These are phyloP conservation scores for Capra hircus DNA, from an alignment of 2,113 vertebrate genomes.

Conservation along the genomic window DNA sequence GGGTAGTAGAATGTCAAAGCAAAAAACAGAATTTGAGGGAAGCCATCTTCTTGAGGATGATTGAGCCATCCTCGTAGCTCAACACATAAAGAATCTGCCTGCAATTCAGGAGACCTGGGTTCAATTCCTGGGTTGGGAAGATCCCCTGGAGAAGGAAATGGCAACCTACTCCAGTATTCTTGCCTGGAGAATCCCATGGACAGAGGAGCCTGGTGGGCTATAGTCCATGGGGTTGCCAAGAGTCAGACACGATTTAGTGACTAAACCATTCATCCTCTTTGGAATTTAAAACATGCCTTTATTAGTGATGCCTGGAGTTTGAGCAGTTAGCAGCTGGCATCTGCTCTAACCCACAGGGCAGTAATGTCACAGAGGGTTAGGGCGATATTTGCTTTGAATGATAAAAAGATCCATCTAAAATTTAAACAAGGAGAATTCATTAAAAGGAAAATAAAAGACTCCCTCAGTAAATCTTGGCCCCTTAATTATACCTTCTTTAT, in stretches of 20 bases:
- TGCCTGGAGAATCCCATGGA: not conserved
- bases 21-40: not conserved
- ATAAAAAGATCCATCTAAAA: not conserved
- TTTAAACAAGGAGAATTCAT: not conserved
- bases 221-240: not conserved
- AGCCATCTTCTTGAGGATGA: not conserved
- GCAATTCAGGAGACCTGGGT: not conserved
- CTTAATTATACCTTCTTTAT: not conserved
- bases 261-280: not conserved
- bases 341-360: not conserved
- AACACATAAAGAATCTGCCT: not conserved
- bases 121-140: not conserved
- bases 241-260: not conserved
- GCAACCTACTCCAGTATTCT: not conserved
- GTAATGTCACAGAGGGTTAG: fast-evolving
- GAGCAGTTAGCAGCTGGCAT: not conserved
- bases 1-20: not conserved
- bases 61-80: not conserved
- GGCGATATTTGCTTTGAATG: not conserved
- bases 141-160: not conserved
- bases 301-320: fast-evolving
- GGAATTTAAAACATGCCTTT: not conserved
- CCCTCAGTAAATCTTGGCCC: not conserved
- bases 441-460: not conserved
- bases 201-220: not conserved